phyloP scores from a whole-genome alignment of 2,113 vertebrate species.

The Psittacara wagleri region DNA sequence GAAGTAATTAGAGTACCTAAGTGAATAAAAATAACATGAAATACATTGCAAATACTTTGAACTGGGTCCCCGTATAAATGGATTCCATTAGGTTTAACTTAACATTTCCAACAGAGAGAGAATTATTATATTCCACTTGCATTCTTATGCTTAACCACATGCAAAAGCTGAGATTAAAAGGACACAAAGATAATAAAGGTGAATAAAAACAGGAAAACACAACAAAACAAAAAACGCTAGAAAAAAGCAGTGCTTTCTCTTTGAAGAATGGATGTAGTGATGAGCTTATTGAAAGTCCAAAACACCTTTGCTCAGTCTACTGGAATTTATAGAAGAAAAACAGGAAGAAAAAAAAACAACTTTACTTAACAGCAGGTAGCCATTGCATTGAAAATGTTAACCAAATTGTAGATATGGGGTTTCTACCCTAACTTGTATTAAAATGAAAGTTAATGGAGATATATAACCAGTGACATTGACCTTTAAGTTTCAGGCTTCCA shows the following conservation, averaged over 20 bases:
- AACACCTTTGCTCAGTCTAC: not conserved
- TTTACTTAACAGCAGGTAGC: not conserved
- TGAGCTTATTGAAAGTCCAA: not conserved
- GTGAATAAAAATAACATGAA: conserved; percentile 7
- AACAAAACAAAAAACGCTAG: not conserved
- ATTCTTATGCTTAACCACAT: not conserved
- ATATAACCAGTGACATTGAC: not conserved
- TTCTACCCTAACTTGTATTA: not conserved
- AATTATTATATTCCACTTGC: not conserved
- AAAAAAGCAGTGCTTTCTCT: not conserved
- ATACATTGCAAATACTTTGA: not conserved
- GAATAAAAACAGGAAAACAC: not conserved
- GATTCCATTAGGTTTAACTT: conserved; percentile 21
- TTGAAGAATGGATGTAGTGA: not conserved
- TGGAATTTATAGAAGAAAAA: not conserved
- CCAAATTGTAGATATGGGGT: fast-evolving
- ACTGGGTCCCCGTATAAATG: not conserved
- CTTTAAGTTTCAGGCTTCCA: not conserved
- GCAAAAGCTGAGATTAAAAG: not conserved
- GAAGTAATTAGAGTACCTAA: not conserved
- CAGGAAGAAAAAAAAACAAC: not conserved
- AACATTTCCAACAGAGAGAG: not conserved
- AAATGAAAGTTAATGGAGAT: not conserved
- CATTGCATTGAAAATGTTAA: not conserved
- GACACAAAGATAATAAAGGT: not conserved